Percentiles rank a stretch among this genome's conserved stretches.
Conservation (phyloP, 2,797 vertebrate species). For the Heteromormyrus szaboi region DNA sequence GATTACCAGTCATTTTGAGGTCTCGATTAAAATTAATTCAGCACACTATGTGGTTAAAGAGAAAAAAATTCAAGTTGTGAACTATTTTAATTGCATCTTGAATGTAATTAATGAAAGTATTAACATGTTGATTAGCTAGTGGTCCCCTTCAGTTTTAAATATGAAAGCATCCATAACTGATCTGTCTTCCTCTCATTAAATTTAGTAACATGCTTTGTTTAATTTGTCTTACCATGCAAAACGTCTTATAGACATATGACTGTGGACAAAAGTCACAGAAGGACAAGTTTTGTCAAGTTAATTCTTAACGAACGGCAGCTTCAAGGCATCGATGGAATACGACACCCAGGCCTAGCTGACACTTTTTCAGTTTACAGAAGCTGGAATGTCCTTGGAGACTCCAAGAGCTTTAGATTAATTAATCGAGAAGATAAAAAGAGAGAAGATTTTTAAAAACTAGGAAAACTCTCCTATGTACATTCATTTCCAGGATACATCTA, state of each 20-base stretch:
- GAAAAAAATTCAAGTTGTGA: not conserved
- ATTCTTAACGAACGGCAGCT: not conserved
- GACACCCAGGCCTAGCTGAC: not conserved
- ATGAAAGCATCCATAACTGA: not conserved
- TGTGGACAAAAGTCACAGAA: not conserved
- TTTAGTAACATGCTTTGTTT: not conserved
- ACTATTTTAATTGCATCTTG: not conserved
- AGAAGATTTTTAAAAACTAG: not conserved
- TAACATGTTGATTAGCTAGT: not conserved
- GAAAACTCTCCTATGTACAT: not conserved
- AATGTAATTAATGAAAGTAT: not conserved
- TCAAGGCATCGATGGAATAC: not conserved
- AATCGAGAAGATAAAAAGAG: no score
- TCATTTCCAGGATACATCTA: not conserved
- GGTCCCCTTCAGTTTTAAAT: not conserved
- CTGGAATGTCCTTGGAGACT: not conserved
- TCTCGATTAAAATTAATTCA: not conserved
- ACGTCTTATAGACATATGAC: not conserved
- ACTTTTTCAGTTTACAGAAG: not conserved
- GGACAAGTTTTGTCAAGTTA: not conserved
- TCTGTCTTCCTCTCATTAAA: not conserved
- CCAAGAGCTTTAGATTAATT: not conserved
- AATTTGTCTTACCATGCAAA: not conserved
- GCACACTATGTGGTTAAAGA: not conserved
- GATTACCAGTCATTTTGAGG: not conserved